Evolutionary conservation across 2,797 vertebrate species (phyloP), one percentile per base, ranked within the genome.

Genomic region (Forpus xanthops): DNA sequence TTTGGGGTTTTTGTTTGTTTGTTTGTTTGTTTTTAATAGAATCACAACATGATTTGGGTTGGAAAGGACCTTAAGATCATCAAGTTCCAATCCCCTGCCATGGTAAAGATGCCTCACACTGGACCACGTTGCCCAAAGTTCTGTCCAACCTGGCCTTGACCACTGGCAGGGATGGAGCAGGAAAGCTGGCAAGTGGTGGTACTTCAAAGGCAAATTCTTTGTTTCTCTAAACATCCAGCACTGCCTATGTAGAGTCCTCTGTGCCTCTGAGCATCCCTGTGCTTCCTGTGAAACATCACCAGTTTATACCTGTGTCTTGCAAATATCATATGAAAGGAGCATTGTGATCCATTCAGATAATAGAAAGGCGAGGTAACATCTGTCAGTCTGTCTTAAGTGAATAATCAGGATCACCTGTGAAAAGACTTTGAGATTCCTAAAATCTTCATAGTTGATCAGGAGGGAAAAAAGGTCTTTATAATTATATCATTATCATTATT

Each of bases 401-500:
- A 31, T 67, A 56, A 23, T 33, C 9, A 13, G 20, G 25, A 41
- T 31, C 6, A 2, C 1, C 2, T 7, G 6, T 9, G 73, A 21
- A 56, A 35, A 42, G 49, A 14, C 33, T 67, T 55, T 30, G 62
- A 37, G 42, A 66, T 9, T 52, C n/a, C 28, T 58, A 18, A 66
- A 25, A 73, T 83, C 33, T 70, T 12, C 0, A 0, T 9, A 18
- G n/a, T 31, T 0, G 0, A 9, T 50, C 14, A 17, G 33, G n/a
- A 37, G 11, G 39, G 19, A 8, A 8, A 24, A 28, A 53, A 42
- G 5, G 8, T 53, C 10, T 3, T 39, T 9, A 6, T 12, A 8
- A 15, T 37, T n/a, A n/a, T n/a, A n/a, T n/a, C n/a, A n/a, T n/a
- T n/a, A n/a, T n/a, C n/a, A n/a, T n/a, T 52, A 5, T 8, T 47